Evolutionary conservation across 2,888 invertebrate genomes (phyloP), one percentile per base, ranked within the genome.

Genomic region (Cosmia pyralina): DNA sequence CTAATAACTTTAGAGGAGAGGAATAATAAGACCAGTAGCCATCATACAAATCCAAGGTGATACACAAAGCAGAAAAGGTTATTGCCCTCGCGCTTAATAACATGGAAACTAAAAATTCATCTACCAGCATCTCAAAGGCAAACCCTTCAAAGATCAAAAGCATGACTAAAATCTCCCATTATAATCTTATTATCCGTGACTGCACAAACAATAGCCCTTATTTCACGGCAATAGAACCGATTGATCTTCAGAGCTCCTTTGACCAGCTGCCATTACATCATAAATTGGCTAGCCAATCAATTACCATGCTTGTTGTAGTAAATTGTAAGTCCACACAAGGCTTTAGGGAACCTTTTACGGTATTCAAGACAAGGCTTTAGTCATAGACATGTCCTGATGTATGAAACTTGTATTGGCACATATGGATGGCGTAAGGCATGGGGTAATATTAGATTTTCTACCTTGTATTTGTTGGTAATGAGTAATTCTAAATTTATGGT

Each of bases 331-430:
- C 87, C 87, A 83, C 84, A 88, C 86, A 88, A 88, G 87, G 85
- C 88, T 91, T 88, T 88, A 86, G 85, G 88, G 87, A 83, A 66
- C 90, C 92, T 87, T 91, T 87, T 90, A 90, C 66, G 91, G 92
- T 73, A 60, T 78, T 83, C 81, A 85, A 85, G 84, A 85, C 84
- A 88, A 83, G 70, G 83, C 69, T 69, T 86, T 79, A 86, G 81
- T 85, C 84, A 81, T 85, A 83, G 80, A 64, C 73, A 17, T 46
- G 57, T 50, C 62, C 28, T 63, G 46, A 58, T 70, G 60, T 69
- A 68, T 79, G 63, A 66, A 68, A 77, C 79, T 71, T 65, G 79
- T 83, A 81, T 75, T 77, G 53, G 70, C 77, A 80, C 60, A 70
- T 78, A 79, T 76, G 67, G 76, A 59, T 81, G 55, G 48, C 66